These are phyloP conservation scores for Acrocephalus arundinaceus DNA, from an alignment of 2,113 vertebrate genomes.

Conservation along the genomic window DNA sequence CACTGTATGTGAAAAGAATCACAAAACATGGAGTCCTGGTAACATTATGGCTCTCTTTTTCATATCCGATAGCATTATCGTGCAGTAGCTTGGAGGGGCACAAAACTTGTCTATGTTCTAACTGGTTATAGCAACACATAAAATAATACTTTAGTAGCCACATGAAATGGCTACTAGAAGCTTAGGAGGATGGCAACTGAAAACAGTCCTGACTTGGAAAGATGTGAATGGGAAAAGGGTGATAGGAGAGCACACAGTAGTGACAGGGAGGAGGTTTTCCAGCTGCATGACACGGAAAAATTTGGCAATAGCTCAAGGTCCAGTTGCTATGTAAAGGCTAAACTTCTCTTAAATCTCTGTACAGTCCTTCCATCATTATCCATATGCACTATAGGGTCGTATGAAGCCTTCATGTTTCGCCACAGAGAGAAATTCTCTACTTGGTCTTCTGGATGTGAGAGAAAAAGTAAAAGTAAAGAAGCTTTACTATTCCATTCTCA, in stretches of 20 bases:
- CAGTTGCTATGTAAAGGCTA: background rate
- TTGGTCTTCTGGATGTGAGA: background rate
- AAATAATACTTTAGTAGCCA: background rate
- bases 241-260: background rate
- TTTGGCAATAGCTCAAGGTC: background rate
- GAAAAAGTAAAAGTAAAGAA: background rate
- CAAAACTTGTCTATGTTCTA: background rate
- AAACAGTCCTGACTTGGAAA: background rate
- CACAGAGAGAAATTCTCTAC: background rate
- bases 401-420: background rate
- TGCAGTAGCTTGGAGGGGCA: background rate
- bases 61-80: background rate
- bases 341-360: background rate
- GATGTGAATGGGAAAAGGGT: background rate
- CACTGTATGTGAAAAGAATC: background rate
- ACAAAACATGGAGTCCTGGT: background rate
- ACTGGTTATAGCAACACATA: background rate
- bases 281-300: background rate
- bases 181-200: background rate
- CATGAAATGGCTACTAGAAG: background rate
- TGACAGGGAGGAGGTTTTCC: background rate
- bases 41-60: background rate
- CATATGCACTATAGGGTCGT: accelerated
- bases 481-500: background rate
- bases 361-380: background rate